Evolutionary conservation across 2,113 vertebrate genomes (phyloP).

Genomic region (Tilapia sparmanii): DNA sequence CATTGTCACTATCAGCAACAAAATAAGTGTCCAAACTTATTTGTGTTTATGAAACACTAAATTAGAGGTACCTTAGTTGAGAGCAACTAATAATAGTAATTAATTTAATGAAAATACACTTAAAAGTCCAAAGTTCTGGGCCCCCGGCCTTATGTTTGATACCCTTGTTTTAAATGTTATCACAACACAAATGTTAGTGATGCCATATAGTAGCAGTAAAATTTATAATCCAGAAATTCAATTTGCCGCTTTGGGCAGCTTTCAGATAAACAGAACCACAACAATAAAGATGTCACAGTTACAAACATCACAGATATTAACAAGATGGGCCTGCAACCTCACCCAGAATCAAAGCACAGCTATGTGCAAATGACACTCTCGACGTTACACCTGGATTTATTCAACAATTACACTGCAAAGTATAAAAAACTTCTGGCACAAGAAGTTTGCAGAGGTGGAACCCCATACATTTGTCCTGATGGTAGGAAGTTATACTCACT

Average conservation of each 20-base stretch:
- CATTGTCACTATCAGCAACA: background rate
- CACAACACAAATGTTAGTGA: background rate
- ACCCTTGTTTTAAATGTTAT: background rate
- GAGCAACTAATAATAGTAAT: background rate
- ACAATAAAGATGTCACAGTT: background rate
- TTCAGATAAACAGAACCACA: background rate
- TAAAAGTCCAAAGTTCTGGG: background rate
- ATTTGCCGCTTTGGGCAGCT: background rate
- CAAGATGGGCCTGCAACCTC: background rate
- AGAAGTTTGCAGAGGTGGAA: background rate
- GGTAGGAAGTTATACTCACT: background rate
- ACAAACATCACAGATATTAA: background rate
- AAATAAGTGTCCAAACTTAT: background rate
- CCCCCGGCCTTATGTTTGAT: background rate
- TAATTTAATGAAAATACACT: background rate
- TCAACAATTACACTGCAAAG: background rate
- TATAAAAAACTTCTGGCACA: background rate
- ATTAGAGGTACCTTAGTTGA: background rate
- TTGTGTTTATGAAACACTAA: background rate
- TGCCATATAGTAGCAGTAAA: background rate
- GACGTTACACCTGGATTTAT: background rate
- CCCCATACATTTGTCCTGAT: background rate
- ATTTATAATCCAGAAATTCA: background rate
- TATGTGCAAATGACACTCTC: background rate
- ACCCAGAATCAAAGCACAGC: background rate